Evolutionary conservation across 2,888 invertebrate genomes (phyloP).

Genomic region (Acanthopleura granulata): DNA sequence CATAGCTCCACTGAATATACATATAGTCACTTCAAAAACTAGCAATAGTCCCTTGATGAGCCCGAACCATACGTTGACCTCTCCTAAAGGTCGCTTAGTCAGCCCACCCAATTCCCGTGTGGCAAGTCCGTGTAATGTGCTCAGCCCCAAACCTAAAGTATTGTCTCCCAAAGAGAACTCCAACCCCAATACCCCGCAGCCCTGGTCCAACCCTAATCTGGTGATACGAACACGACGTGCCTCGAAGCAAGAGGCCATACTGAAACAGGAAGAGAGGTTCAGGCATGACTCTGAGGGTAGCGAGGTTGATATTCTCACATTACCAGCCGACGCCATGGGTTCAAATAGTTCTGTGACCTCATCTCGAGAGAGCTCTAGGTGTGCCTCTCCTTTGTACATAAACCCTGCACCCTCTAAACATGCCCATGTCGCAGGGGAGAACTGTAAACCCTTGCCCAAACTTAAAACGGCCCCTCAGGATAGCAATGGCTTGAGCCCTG

Average conservation of each 20-base stretch:
- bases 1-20: neutral
- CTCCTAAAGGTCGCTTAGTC: neutral
- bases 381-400: neutral
- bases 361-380: neutral
- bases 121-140: neutral
- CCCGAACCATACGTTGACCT: neutral
- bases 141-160: neutral
- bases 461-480: neutral
- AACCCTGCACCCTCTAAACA: neutral
- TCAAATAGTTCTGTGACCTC: neutral
- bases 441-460: slow-evolving; percentile 1
- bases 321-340: neutral
- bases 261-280: slow-evolving; percentile 22
- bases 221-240: slow-evolving; percentile 67
- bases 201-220: slow-evolving; percentile 69
- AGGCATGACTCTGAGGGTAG: slow-evolving; percentile 25
- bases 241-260: slow-evolving; percentile 36
- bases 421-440: neutral
- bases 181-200: slow-evolving; percentile 42
- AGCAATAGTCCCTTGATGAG: neutral
- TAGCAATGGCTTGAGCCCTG: slow-evolving; percentile 5
- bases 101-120: neutral
- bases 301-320: slow-evolving; percentile 28
- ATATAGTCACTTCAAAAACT: neutral
- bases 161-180: slow-evolving; percentile 13